Evolutionary conservation across 2,888 invertebrate species (phyloP).

Genomic region (Timema cristinae): DNA sequence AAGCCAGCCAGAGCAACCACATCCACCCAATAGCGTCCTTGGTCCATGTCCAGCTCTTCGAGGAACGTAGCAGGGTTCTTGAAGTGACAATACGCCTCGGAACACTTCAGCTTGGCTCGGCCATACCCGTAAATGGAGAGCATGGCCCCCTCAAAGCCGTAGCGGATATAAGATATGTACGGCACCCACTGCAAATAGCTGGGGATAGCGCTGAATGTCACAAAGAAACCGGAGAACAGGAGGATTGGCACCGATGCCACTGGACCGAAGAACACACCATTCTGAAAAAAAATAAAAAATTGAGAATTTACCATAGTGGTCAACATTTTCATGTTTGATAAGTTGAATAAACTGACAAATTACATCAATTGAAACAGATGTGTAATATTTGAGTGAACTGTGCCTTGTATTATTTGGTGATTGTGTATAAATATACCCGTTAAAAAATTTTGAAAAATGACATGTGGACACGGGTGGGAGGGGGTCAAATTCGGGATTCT

Average conservation of each 20-base stretch:
- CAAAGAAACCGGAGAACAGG: slow-evolving; percentile 52
- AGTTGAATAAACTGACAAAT: too few species aligned
- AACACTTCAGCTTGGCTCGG: slow-evolving; percentile 47
- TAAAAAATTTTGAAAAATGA: too few species aligned
- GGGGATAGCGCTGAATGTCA: slow-evolving; percentile 51
- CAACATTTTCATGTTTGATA: too few species aligned
- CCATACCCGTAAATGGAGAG: slow-evolving; percentile 48
- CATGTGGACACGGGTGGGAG: too few species aligned
- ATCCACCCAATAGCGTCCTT: slow-evolving; percentile 61
- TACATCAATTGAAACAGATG: too few species aligned
- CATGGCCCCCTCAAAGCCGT: slow-evolving; percentile 50
- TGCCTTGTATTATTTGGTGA: too few species aligned
- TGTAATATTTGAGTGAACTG: too few species aligned
- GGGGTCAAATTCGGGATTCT: too few species aligned
- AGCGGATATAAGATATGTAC: slow-evolving; percentile 51
- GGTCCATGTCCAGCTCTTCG: slow-evolving; percentile 77
- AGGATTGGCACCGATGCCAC: slow-evolving; percentile 51
- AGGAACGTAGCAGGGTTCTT: slow-evolving; percentile 77
- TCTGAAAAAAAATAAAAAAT: slow-evolving; percentile 39
- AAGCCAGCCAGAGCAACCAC: slow-evolving; percentile 75
- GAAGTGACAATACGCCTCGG: slow-evolving; percentile 69
- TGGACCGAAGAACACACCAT: slow-evolving; percentile 52
- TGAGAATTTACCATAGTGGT: not conserved
- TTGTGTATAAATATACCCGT: too few species aligned
- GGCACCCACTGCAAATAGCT: slow-evolving; percentile 51